These are phyloP conservation scores for Philypnodon macrostomus DNA, from an alignment of 2,797 vertebrate species.

Conservation along the genomic window DNA sequence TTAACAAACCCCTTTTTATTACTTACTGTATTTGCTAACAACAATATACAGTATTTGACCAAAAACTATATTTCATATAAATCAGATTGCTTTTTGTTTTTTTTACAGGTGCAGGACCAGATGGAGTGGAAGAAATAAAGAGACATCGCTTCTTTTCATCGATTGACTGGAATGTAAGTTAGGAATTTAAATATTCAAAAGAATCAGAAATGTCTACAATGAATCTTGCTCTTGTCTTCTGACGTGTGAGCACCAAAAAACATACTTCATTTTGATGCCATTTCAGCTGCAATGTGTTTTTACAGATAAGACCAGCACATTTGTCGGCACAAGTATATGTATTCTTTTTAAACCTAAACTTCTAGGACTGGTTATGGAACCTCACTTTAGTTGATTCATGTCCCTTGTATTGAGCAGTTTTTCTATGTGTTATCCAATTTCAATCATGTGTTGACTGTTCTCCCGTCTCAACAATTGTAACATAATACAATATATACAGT, in stretches of 20 bases:
- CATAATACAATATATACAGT: too few species aligned
- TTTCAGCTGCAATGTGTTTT: background rate
- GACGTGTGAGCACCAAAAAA: background rate
- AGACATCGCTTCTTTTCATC: conserved; percentile 80
- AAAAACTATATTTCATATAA: background rate
- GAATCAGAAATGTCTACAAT: background rate
- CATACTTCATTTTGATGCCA: background rate
- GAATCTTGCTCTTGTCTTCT: background rate
- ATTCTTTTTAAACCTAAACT: too few species aligned
- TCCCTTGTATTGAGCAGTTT: too few species aligned
- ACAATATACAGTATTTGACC: background rate
- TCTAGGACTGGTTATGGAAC: too few species aligned
- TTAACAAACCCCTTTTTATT: conserved; percentile 3
- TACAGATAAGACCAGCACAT: background rate
- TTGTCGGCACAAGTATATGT: too few species aligned
- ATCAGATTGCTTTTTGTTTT: conserved; percentile 21
- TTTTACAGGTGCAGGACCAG: conserved; percentile 78
- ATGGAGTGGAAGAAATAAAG: conserved; percentile 84
- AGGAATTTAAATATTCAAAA: background rate
- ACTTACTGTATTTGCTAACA: background rate
- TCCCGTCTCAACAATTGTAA: too few species aligned
- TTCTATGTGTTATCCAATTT: too few species aligned
- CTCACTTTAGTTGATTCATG: too few species aligned
- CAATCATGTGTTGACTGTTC: too few species aligned
- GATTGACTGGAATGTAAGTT: conserved; percentile 83